Evolutionary conservation across 2,797 vertebrate species (phyloP), one percentile per base, ranked within the genome.

Genomic region (Molossus molossus): DNA sequence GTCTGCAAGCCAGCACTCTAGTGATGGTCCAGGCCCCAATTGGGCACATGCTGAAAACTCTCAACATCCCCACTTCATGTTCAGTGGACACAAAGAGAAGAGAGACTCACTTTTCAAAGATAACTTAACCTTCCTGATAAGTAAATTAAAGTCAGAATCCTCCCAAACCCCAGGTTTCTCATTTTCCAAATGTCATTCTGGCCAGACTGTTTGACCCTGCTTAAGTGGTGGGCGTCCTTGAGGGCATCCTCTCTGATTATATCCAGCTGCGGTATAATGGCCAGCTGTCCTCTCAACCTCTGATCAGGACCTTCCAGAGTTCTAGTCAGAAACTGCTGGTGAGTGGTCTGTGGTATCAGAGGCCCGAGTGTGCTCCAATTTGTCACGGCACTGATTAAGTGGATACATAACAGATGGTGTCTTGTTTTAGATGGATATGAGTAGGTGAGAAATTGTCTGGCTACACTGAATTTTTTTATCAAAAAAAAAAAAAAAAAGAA

Each of bases 361-460:
- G 79, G 93, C 77, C 89, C 70, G 73, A 95, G 95, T 95, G 81
- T 96, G 93, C 85, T 96, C 93, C 75, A 82, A 83, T 96, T 96
- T 97, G 94, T 93, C 96, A 96, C 64, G 70, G 94, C 86, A 70
- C 97, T 96, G 94, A 97, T 97, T 96, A 97, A 97, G 96, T 97
- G 90, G 90, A 96, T 96, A 93, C 29, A 72, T 93, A 97, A 87
- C 97, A 98, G 97, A 98, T 98, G 97, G 97, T 69, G 94, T 97
- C 97, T 96, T 97, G 95, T 95, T 98, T 97, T 97, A 96, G 91
- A 94, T 96, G 87, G 91, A 96, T 94, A 96, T 96, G 97, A 98
- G 97, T 98, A 97, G 97, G 97, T 98, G 96, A 98, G 97, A 97
- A 97, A 97, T 96, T 97, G 97, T 97, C 97, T 97, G 96, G 96